phyloP scores from a whole-genome alignment of 2,113 vertebrate genomes.

The Balaeniceps rex region DNA sequence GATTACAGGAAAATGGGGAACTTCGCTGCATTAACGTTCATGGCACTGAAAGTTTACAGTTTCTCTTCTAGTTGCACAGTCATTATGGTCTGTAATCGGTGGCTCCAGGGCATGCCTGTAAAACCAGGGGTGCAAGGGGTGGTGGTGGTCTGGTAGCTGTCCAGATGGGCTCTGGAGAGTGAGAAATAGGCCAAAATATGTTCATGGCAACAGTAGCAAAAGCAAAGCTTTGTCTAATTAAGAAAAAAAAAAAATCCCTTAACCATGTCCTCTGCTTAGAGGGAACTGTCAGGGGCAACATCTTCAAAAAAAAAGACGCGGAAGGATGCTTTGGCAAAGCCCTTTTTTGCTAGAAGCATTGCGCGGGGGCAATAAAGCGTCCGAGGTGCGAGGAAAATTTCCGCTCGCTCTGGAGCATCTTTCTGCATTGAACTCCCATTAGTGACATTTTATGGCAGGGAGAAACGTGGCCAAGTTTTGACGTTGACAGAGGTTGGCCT shows the following conservation, averaged over 20 bases:
- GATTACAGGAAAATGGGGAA: background rate
- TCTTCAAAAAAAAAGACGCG: background rate
- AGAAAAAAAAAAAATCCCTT: background rate
- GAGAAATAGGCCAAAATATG: background rate
- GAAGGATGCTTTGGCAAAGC: background rate
- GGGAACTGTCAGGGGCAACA: background rate
- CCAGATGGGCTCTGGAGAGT: background rate
- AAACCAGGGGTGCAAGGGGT: background rate
- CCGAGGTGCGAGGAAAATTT: background rate
- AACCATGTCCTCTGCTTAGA: background rate
- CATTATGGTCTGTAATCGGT: background rate
- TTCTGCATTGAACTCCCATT: background rate
- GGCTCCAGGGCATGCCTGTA: background rate
- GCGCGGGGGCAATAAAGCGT: background rate
- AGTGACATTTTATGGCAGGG: background rate
- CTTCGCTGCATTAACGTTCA: rapidly evolving
- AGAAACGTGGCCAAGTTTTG: background rate
- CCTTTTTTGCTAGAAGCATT: background rate
- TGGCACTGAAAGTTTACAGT: background rate
- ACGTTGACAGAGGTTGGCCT: background rate
- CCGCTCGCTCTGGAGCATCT: background rate
- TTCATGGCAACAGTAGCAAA: background rate
- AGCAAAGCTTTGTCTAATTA: background rate
- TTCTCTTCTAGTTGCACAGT: background rate
- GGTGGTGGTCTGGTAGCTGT: background rate